Conservation (phyloP, 2,797 vertebrate genomes). For the Odontamblyopus rebecca region DNA sequence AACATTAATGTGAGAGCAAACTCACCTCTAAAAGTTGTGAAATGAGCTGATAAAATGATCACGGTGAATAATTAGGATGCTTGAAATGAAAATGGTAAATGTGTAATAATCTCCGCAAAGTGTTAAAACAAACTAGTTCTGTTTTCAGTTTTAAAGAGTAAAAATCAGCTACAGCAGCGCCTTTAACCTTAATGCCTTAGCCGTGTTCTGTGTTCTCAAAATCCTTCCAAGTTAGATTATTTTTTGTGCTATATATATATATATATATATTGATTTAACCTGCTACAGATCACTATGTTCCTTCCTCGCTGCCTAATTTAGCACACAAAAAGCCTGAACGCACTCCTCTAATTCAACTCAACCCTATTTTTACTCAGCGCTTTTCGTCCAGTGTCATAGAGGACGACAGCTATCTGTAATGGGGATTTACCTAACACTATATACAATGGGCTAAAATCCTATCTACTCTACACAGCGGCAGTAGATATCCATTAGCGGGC, state of each 20-base stretch:
- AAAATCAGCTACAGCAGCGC: neutral
- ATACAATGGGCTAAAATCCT: slow-evolving; percentile 57
- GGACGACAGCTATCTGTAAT: slow-evolving; percentile 41
- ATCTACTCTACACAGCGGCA: slow-evolving; percentile 42
- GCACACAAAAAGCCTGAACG: slow-evolving; percentile 11
- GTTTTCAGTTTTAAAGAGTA: too few relatives aligned
- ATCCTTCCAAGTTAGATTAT: neutral
- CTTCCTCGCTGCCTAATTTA: slow-evolving; percentile 10
- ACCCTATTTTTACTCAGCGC: slow-evolving; percentile 15
- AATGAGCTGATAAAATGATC: too few relatives aligned
- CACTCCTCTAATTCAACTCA: slow-evolving; percentile 4
- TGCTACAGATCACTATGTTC: neutral
- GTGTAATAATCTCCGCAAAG: too few relatives aligned
- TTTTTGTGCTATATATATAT: neutral
- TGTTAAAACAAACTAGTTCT: too few relatives aligned
- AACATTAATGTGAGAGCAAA: too few relatives aligned
- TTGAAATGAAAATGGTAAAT: too few relatives aligned
- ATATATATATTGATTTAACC: neutral
- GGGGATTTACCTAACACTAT: slow-evolving; percentile 53
- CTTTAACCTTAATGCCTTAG: neutral
- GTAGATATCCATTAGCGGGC: slow-evolving; percentile 54
- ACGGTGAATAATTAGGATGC: too few relatives aligned
- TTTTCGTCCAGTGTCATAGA: slow-evolving; percentile 31
- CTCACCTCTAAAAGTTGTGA: too few relatives aligned
- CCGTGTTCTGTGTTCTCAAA: neutral